Percentiles rank a stretch among this genome's conserved stretches.
Evolutionary conservation across 1,140 invertebrate genomes (phyloP).

Genomic region (Sycophila sp.): DNA sequence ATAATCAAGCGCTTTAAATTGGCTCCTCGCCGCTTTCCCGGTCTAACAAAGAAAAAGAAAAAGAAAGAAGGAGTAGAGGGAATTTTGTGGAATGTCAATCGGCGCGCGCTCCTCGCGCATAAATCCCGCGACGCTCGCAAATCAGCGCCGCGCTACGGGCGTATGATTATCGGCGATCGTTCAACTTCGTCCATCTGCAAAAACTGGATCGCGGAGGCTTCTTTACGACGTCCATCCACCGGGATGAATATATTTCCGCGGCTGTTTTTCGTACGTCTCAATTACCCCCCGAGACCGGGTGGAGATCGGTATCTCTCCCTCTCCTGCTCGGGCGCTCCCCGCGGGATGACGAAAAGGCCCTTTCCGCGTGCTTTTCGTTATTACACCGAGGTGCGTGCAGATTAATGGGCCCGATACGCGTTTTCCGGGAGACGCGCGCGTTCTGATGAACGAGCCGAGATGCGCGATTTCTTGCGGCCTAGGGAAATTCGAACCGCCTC

Average conservation of each 20-base stretch:
- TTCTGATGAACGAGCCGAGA: too few relatives aligned
- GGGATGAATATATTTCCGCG: neutral
- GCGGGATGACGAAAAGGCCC: too few relatives aligned
- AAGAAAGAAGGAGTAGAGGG: neutral
- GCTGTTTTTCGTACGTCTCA: slow-evolving; percentile 11
- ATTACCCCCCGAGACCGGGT: too few relatives aligned
- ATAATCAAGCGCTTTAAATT: neutral
- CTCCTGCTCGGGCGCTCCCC: too few relatives aligned
- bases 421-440: too few relatives aligned
- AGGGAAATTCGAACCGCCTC: too few relatives aligned
- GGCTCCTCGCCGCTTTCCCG: too few relatives aligned
- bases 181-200: slow-evolving; percentile 1
- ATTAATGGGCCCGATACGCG: neutral
- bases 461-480: too few relatives aligned
- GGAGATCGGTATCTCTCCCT: too few relatives aligned
- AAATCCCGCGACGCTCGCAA: neutral
- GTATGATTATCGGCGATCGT: slow-evolving; percentile 6
- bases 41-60: neutral
- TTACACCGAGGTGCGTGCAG: neutral
- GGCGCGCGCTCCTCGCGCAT: neutral
- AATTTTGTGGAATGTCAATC: neutral
- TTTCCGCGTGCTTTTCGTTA: too few relatives aligned
- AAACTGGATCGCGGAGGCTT: neutral
- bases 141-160: neutral
- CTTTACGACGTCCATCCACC: slow-evolving; percentile 3